Evolutionary conservation across 35 echinoderm and acorn worm species (phyloP).

Genomic region (Ophiothrix spiculata): DNA sequence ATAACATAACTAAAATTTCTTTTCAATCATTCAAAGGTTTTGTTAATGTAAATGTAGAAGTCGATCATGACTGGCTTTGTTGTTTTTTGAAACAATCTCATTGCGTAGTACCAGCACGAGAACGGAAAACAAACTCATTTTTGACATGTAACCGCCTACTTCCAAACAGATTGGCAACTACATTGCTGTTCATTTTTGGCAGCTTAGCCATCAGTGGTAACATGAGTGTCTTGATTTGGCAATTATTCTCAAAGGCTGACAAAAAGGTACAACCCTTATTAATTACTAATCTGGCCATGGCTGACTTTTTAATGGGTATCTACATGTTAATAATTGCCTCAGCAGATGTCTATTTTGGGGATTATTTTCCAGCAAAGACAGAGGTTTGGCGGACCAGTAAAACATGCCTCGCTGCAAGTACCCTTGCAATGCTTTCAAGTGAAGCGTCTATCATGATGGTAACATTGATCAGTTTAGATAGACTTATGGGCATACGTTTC

Average conservation of each 20-base stretch:
- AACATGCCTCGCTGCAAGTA: slow-evolving; percentile 34
- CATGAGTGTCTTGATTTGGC: neutral
- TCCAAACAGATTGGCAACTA: neutral
- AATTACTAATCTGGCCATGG: slow-evolving; percentile 52
- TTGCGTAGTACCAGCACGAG: neutral
- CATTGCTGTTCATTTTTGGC: neutral
- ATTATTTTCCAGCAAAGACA: slow-evolving; percentile 34
- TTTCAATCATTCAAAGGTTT: neutral
- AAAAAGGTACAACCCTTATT: slow-evolving; percentile 24
- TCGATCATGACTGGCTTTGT: neutral
- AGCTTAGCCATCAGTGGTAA: neutral
- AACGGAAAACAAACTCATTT: neutral
- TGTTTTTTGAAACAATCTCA: neutral
- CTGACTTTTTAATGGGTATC: slow-evolving; percentile 66
- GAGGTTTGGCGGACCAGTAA: neutral
- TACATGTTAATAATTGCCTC: slow-evolving; percentile 60
- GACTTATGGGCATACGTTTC: slow-evolving; percentile 54
- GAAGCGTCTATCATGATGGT: slow-evolving; percentile 47
- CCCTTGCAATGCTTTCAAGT: slow-evolving; percentile 46
- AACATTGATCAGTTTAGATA: slow-evolving; percentile 26
- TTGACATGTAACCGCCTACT: neutral
- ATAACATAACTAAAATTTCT: neutral
- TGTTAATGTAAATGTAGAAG: neutral
- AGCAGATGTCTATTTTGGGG: slow-evolving; percentile 32
- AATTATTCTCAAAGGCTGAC: neutral